Base-by-base conservation (phyloP, 2,888 invertebrate genomes). In the Mythimna ferrago region DNA sequence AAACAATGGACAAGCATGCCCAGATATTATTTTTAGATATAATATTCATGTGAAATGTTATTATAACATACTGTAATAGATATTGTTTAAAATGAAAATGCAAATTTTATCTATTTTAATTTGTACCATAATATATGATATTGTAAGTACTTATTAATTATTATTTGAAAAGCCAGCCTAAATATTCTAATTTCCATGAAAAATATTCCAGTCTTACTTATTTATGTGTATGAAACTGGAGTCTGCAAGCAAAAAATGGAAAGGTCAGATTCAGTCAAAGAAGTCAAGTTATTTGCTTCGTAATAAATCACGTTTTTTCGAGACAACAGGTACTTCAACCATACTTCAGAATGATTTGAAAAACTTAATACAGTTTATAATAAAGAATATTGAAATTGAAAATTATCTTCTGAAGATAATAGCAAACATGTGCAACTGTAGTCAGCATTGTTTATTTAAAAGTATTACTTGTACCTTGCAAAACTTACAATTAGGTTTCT, bases 301-400 rank as follows among this genome's bases (percentile, higher is more conserved):
- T 53, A 44, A 79, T 79, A 72, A 38, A 73, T 53, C 6, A 26
- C 35, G 11, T 72, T 56, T 10, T 41, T 51, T 79, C 16, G n/a
- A 58, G 14, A 41, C 62, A 79, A 32, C 6, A 48, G 35, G 35
- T 32, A 32, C 21, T 38, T 60, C n/a, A 54, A 58, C 32, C 26
- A 44, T 21, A 44, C n/a, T 21, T 44, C 9, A 41, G 11, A 79
- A 48, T 38, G 0, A 71, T 32, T 32, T 38, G 0, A 56, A 71
- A 70, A 60, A 71, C 0, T 0, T 7, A 19, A 21, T 19, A 16
- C 6, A n/a, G n/a, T n/a, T n/a, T 53, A 7, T n/a, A 53, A 7
- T n/a, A 53, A 21, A 54, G n/a, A 21, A 14, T 53, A 53, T 14
- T 14, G 0, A 19, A 57, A 51, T 60, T 44, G 2, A 26, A 38